Base-by-base conservation (phyloP, 2,797 vertebrate genomes). In the Atherinosoma microstoma region DNA sequence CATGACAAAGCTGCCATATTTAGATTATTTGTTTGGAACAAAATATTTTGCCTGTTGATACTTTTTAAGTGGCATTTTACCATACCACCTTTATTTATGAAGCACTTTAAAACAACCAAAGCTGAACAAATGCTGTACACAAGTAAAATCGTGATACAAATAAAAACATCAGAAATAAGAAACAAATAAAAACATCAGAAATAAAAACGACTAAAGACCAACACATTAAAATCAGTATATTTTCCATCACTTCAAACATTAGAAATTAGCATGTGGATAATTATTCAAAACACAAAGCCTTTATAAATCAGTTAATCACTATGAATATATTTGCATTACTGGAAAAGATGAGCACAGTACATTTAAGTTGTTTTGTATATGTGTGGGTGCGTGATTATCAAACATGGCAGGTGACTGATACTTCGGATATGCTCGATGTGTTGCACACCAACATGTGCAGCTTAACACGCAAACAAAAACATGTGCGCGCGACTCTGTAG, bases 321-420 rank as follows among this genome's bases (percentile, higher is more conserved):
- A 53, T 22, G 27, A 8, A 12, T 12, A 24, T 5, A 2, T 6
- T 13, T 24, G 13, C 12, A 24, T 53, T 3, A 27, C 11, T 27
- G 24, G 11, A 13, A 13, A 53, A 53, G 22, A 49, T 22, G 1
- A 27, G 11, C 22, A 27, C 11, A 27, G 22, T 27, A 34, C 5
- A 4, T 27, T 9, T 53, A 15, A 49, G 20, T 45, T 12, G 32
- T 51, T 3, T 35, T 64, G 22, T 32, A 42, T 13, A n/a, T 40
- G 40, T 24, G 9, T 54, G 49, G 3, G 56, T 34, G 56, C 18
- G 56, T n/a, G 56, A 58, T 6, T 1, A 30, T 9, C 16, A 35
- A 4, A 11, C 18, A 42, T 73, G 77, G 62, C n/a, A 15, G 5
- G 18, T 68, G 79, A 78, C 18, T 65, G 75, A 69, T 67, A 66